Base-by-base conservation (phyloP, 1,140 invertebrate genomes). In the Anthonomus grandis region DNA sequence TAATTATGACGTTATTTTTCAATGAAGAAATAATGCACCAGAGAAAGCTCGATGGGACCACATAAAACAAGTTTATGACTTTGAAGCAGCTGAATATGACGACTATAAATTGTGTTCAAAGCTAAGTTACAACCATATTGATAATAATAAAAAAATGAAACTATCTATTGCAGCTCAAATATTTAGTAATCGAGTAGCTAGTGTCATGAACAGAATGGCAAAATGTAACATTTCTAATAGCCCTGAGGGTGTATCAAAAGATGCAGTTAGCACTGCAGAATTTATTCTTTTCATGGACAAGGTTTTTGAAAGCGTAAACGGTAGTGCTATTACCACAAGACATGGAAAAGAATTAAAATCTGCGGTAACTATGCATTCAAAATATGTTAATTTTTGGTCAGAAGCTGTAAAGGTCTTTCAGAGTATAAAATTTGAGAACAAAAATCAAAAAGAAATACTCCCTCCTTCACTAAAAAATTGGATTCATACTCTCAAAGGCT, bases 391-490 rank as follows among this genome's bases (percentile, higher is more conserved):
- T n/a, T n/a, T n/a, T n/a, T n/a, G n/a, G n/a, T n/a, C n/a, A n/a
- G n/a, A n/a, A n/a, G n/a, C n/a, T n/a, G n/a, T n/a, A n/a, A n/a
- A n/a, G n/a, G n/a, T n/a, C n/a, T n/a, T n/a, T n/a, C n/a, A n/a
- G n/a, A n/a, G n/a, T n/a, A n/a, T n/a, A n/a, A n/a, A n/a, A n/a
- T n/a, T n/a, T n/a, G n/a, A n/a, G n/a, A n/a, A n/a, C n/a, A n/a
- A n/a, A n/a, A n/a, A n/a, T n/a, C n/a, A n/a, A n/a, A 22, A 45
- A 45, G 24, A 45, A 21, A 45, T 22, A 23, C 34, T 48, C 17
- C 25, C 53, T 17, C 57, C 57, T 27, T 47, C 41, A 10, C 6
- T 59, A 9, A 51, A 57, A 50, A 60, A 60, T 27, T 56, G 39
- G 45, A 49, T 56, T 9, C 21, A 49, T 17, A 49, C 58, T 4